Conservation (phyloP, 2,888 invertebrate species). For the Keiferia lycopersicella region DNA sequence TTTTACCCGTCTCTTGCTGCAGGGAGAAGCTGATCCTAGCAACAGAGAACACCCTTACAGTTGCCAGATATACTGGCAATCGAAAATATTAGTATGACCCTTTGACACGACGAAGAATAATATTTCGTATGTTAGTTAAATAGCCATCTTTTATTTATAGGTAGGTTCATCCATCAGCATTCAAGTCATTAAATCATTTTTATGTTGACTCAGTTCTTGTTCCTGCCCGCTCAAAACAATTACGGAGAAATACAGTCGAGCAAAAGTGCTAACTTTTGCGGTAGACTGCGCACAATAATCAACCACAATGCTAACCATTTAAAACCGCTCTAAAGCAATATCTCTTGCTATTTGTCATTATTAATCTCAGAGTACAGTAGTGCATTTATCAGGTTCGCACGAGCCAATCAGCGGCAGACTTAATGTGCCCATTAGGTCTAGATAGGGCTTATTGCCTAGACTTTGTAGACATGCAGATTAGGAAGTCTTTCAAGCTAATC, state of each 20-base stretch:
- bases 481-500: constrained; percentile 20
- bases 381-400: constrained; percentile 30
- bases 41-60: no score
- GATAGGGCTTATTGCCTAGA: constrained; percentile 14
- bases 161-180: no score
- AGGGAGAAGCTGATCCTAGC: no score
- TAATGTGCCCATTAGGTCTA: constrained; percentile 34
- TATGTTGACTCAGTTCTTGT: no score
- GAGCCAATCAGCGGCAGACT: constrained; percentile 33
- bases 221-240: not conserved
- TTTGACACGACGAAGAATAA: no score
- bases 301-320: constrained; percentile 15
- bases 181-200: no score
- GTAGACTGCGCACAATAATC: not conserved
- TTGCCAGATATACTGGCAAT: no score
- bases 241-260: not conserved
- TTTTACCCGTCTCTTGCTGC: no score
- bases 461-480: constrained; percentile 21
- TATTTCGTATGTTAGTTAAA: no score
- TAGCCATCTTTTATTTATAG: no score
- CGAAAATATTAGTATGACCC: no score
- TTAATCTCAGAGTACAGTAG: constrained; percentile 32
- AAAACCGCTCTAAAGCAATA: constrained; percentile 24
- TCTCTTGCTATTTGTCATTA: constrained; percentile 35
- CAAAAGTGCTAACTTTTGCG: not conserved